Conservation (phyloP, 2,888 invertebrate genomes). For the Mesorhabditis belari region DNA sequence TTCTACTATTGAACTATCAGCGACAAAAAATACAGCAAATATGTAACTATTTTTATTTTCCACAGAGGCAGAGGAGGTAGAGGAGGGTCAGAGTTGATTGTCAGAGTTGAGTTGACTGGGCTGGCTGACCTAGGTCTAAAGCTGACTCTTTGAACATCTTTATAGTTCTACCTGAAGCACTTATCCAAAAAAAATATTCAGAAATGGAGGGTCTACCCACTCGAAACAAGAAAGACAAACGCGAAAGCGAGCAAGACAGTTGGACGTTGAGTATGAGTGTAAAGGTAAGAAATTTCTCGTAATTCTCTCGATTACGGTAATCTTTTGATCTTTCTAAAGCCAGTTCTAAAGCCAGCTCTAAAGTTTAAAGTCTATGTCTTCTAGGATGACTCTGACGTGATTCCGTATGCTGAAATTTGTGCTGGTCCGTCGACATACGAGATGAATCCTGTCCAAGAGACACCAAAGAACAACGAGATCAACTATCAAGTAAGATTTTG, state of each 20-base stretch:
- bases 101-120: no score
- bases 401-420: not conserved
- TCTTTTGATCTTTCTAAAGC: not conserved
- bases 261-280: conserved; percentile 31
- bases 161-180: not conserved
- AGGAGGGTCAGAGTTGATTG: no score
- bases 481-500: no score
- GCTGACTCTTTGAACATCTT: not conserved
- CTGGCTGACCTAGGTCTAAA: not conserved
- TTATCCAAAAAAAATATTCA: conserved; percentile 1
- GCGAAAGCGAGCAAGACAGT: conserved; percentile 5
- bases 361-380: not conserved
- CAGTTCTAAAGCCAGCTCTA: no score
- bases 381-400: not conserved
- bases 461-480: no score
- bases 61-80: no score
- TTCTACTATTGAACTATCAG: no score
- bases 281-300: conserved; percentile 3
- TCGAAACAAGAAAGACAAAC: conserved; percentile 21
- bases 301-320: not conserved
- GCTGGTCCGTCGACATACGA: not conserved
- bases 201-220: conserved; percentile 36
- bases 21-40: no score
- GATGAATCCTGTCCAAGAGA: no score
- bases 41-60: no score